Conservation (phyloP, 2,888 invertebrate species). For the Lochmaea crataegi region DNA sequence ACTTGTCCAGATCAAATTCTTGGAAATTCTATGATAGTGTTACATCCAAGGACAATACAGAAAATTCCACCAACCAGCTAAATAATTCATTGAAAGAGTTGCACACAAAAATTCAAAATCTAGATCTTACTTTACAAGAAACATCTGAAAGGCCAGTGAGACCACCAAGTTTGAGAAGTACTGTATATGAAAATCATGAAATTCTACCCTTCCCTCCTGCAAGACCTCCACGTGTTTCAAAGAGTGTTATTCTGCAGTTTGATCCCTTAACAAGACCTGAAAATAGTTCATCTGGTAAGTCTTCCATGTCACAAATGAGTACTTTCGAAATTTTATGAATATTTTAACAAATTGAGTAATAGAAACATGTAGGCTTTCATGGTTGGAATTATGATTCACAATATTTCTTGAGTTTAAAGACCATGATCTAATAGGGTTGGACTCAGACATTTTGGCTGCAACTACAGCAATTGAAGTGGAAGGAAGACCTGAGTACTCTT, state of each 20-base stretch:
- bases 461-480: no score
- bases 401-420: no score
- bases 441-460: no score
- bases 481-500: no score
- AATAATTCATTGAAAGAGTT: conserved; percentile 43
- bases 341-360: not conserved
- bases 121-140: conserved; percentile 50
- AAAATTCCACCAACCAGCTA: conserved; percentile 42
- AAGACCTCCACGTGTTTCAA: conserved; percentile 58
- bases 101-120: conserved; percentile 19
- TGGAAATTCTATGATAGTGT: conserved; percentile 68
- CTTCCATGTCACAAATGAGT: not conserved
- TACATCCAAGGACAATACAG: conserved; percentile 44
- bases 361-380: not conserved
- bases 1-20: conserved; percentile 66
- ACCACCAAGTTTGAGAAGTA: conserved; percentile 55
- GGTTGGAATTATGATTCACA: no score
- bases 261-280: conserved; percentile 69
- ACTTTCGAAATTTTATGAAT: not conserved
- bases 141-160: conserved; percentile 15
- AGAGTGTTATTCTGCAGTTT: conserved; percentile 79
- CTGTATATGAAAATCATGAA: conserved; percentile 66
- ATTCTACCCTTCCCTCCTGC: conserved; percentile 56
- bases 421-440: no score
- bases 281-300: conserved; percentile 42